Evolutionary conservation across 2,113 vertebrate genomes (phyloP).

Genomic region (Maccullochella peelii): DNA sequence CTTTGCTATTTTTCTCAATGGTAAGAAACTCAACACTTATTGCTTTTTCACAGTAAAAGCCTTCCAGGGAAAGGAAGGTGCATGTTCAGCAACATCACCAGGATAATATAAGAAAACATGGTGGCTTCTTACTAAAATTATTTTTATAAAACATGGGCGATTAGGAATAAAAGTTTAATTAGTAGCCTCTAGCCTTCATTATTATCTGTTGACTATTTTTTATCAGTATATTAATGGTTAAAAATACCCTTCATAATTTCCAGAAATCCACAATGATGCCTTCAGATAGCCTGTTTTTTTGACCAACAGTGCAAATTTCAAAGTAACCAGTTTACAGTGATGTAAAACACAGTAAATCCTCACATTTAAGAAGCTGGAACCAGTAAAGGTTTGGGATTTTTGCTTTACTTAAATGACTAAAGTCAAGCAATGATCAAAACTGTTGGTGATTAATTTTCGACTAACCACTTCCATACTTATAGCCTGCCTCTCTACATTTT

Average conservation of each 20-base stretch:
- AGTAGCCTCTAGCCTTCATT: neutral
- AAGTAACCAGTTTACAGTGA: neutral
- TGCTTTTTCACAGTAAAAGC: neutral
- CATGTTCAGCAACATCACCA: neutral
- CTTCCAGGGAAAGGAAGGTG: neutral
- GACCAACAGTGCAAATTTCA: neutral
- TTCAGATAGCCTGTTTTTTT: neutral
- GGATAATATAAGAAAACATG: neutral
- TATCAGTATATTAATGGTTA: neutral
- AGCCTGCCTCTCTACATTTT: neutral
- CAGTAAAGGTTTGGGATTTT: neutral
- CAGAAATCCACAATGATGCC: neutral
- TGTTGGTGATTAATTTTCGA: neutral
- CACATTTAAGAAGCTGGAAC: neutral
- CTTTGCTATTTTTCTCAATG: neutral
- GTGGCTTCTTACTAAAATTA: neutral
- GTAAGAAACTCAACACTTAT: constrained; percentile 6
- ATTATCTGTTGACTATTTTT: neutral
- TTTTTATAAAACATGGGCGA: neutral
- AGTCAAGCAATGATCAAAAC: too few species aligned
- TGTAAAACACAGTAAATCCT: neutral
- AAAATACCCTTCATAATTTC: neutral
- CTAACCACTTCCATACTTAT: neutral
- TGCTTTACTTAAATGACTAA: neutral
- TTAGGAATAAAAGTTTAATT: neutral